Percentiles rank a stretch among this genome's conserved stretches.
These are phyloP conservation scores for Plutomurus gul DNA, from an alignment of 1,140 invertebrate species.

Conservation along the genomic window DNA sequence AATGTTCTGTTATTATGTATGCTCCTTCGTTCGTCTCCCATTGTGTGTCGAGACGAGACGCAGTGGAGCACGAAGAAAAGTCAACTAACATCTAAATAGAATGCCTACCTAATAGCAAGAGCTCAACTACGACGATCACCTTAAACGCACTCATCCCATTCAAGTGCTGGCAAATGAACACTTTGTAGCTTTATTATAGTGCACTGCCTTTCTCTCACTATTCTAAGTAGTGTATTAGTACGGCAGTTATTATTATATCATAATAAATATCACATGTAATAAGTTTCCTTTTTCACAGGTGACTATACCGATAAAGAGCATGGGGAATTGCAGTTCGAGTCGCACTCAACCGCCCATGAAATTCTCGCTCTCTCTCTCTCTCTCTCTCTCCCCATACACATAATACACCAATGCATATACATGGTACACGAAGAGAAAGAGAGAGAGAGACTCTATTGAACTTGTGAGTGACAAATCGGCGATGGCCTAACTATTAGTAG, in stretches of 20 bases:
- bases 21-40: background rate
- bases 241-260: background rate
- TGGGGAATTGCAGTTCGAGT: background rate
- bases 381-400: background rate
- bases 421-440: too few species aligned
- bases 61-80: conserved; percentile 13
- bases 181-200: background rate
- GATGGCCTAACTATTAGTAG: background rate
- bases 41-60: background rate
- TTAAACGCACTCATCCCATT: background rate
- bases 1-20: background rate
- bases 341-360: background rate
- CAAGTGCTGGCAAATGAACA: background rate
- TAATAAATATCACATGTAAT: conserved; percentile 17
- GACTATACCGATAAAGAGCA: conserved; percentile 8
- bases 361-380: background rate
- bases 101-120: background rate
- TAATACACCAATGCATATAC: too few species aligned
- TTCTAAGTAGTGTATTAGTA: background rate
- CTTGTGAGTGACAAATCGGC: conserved; percentile 15
- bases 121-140: background rate
- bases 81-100: conserved; percentile 18
- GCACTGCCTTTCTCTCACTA: background rate
- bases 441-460: too few species aligned
- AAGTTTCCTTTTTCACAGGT: background rate